Percentiles rank a stretch among this genome's conserved stretches.
Evolutionary conservation across 1,140 invertebrate species (phyloP).

Genomic region (Pseudomyrmex gracilis): DNA sequence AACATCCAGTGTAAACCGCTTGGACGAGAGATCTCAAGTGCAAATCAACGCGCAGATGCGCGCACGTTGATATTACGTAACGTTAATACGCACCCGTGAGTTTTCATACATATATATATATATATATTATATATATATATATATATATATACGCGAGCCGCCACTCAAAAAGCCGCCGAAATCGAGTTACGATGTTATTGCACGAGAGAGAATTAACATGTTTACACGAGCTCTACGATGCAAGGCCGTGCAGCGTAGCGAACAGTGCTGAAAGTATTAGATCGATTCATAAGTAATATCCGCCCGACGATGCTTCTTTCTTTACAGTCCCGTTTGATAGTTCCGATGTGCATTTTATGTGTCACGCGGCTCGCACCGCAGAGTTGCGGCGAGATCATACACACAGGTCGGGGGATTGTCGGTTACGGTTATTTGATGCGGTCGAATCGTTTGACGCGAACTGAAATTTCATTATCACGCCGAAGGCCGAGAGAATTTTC

Average conservation of each 20-base stretch:
- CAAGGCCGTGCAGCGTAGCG: conserved; percentile 83
- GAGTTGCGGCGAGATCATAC: too few relatives aligned
- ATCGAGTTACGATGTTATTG: conserved; percentile 62
- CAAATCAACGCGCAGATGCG: conserved; percentile 30
- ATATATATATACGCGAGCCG: too few relatives aligned
- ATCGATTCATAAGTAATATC: conserved; percentile 66
- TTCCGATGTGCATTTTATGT: conserved; percentile 30
- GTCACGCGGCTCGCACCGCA: conserved; percentile 16
- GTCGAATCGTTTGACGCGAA: too few relatives aligned
- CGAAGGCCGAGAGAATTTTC: conserved; percentile 11
- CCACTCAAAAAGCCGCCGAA: conserved; percentile 51
- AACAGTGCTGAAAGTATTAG: conserved; percentile 78
- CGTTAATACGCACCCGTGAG: conserved; percentile 16
- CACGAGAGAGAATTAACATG: conserved; percentile 58
- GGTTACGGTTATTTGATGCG: too few relatives aligned
- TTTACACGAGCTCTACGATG: conserved; percentile 78
- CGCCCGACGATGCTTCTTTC: conserved; percentile 29
- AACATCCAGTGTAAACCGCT: conserved; percentile 32
- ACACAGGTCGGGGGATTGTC: too few relatives aligned
- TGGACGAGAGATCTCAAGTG: conserved; percentile 18
- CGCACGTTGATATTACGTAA: conserved; percentile 11
- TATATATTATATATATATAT: too few relatives aligned
- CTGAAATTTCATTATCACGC: background rate
- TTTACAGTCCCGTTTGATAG: conserved; percentile 23
- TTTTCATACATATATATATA: conserved; percentile 44